These are phyloP conservation scores for Drosophila diplacantha DNA, from an alignment of 2,888 invertebrate species.

Conservation along the genomic window DNA sequence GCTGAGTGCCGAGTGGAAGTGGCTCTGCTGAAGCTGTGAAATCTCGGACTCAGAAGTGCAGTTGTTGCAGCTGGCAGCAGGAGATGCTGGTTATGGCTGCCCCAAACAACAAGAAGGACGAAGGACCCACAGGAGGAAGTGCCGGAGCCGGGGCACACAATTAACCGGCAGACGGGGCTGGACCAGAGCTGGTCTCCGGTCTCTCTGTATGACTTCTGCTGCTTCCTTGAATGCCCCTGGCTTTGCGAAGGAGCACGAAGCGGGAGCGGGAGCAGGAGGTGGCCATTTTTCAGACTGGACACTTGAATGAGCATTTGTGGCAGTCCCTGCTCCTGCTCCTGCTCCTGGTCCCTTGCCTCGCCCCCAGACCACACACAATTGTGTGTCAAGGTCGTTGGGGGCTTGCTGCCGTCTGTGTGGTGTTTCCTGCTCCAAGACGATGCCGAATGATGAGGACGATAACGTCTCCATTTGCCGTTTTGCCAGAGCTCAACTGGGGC, in stretches of 20 bases:
- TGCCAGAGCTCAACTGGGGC: constrained; percentile 5
- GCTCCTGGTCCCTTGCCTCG: background rate
- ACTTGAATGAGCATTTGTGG: constrained; percentile 57
- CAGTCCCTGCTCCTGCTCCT: constrained; percentile 15
- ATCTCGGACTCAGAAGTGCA: constrained; percentile 41
- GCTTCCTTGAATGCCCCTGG: constrained; percentile 49
- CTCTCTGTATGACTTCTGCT: constrained; percentile 49
- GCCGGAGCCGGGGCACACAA: constrained; percentile 16
- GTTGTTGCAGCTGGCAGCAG: constrained; percentile 30
- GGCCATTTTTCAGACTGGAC: constrained; percentile 65
- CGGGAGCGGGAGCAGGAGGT: constrained; percentile 19
- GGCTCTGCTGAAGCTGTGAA: constrained; percentile 27
- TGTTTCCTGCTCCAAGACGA: constrained; percentile 70
- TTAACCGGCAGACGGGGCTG: constrained; percentile 28
- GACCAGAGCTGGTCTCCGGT: constrained; percentile 35
- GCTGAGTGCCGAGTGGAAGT: constrained; percentile 8
- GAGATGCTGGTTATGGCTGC: constrained; percentile 12
- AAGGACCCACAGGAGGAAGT: constrained; percentile 13
- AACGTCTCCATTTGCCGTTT: constrained; percentile 59
- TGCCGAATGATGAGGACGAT: constrained; percentile 56
- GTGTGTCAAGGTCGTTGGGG: constrained; percentile 64
- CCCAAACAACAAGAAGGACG: constrained; percentile 24
- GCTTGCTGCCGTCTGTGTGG: constrained; percentile 37
- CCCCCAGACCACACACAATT: constrained; percentile 26
- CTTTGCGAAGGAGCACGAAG: constrained; percentile 7